Conservation (phyloP, 2,113 vertebrate genomes). For the Notiomystis cincta region DNA sequence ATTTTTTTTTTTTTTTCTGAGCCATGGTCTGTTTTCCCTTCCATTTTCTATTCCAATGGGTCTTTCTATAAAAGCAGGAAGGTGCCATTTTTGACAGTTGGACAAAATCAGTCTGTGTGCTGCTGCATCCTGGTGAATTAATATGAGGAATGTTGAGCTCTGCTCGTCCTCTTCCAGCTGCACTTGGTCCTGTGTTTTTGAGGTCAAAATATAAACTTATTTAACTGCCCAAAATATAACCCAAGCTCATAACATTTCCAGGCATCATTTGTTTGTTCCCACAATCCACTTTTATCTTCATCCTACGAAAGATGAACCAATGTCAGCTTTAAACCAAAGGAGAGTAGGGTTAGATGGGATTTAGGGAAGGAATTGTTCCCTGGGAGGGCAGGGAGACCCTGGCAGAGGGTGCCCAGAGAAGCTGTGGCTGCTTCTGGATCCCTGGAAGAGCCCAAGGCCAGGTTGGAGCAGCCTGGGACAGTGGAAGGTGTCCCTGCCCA, state of each 20-base stretch:
- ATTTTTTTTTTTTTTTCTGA: background rate
- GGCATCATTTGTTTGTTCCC: background rate
- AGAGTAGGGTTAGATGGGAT: background rate
- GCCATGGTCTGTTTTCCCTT: background rate
- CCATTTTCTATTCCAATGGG: background rate
- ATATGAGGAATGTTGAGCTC: background rate
- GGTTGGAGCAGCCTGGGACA: background rate
- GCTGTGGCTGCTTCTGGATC: background rate
- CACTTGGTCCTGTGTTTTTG: background rate
- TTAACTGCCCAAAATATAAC: background rate
- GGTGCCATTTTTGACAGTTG: slow-evolving; percentile 22
- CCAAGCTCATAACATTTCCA: fast-evolving
- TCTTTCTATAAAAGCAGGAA: background rate
- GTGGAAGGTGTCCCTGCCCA: background rate
- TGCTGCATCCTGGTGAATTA: background rate
- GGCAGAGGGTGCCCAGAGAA: background rate
- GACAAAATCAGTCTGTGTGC: background rate
- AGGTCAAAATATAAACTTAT: background rate
- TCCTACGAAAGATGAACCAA: background rate
- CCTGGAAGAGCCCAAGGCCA: background rate
- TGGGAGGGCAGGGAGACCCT: background rate
- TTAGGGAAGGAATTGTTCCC: fast-evolving
- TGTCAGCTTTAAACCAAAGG: background rate
- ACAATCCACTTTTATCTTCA: fast-evolving
- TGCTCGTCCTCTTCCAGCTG: background rate